These are phyloP conservation scores for Acanthornis magna DNA, from an alignment of 2,797 vertebrate genomes.

Conservation along the genomic window DNA sequence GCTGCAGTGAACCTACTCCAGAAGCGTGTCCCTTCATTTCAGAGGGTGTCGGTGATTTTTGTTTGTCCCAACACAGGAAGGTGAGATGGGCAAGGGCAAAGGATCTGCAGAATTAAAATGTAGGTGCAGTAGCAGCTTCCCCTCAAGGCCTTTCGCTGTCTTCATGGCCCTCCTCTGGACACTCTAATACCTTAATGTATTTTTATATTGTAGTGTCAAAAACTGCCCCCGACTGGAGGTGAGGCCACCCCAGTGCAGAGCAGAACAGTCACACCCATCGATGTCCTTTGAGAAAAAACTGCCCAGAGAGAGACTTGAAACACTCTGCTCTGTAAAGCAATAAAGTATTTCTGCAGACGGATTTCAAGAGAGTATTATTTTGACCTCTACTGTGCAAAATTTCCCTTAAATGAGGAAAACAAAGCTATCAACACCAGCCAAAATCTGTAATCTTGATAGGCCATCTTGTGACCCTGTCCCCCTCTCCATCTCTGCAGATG, in stretches of 20 bases:
- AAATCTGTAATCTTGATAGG: slow-evolving; percentile 17
- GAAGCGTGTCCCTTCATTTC: background rate
- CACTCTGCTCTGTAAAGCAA: background rate
- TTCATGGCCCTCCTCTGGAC: rapidly evolving
- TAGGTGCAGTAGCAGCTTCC: background rate
- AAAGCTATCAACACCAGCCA: slow-evolving; percentile 16
- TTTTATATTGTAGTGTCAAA: background rate
- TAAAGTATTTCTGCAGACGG: background rate
- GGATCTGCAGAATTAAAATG: background rate
- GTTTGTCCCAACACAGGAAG: background rate
- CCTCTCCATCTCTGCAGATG: background rate
- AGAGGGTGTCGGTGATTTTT: background rate
- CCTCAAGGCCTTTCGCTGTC: background rate
- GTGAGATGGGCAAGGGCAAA: background rate
- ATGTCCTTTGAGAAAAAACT: background rate
- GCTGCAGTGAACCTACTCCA: background rate
- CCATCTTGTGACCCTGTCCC: slow-evolving; percentile 35
- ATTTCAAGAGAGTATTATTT: background rate
- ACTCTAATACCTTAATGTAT: background rate
- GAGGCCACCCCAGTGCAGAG: background rate
- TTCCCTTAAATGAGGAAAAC: slow-evolving; percentile 22
- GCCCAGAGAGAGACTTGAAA: background rate
- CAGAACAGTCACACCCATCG: background rate
- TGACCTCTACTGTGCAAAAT: slow-evolving; percentile 9
- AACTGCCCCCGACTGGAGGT: background rate